Base-by-base conservation (phyloP, 2,113 vertebrate genomes). In the Archilochus colubris region DNA sequence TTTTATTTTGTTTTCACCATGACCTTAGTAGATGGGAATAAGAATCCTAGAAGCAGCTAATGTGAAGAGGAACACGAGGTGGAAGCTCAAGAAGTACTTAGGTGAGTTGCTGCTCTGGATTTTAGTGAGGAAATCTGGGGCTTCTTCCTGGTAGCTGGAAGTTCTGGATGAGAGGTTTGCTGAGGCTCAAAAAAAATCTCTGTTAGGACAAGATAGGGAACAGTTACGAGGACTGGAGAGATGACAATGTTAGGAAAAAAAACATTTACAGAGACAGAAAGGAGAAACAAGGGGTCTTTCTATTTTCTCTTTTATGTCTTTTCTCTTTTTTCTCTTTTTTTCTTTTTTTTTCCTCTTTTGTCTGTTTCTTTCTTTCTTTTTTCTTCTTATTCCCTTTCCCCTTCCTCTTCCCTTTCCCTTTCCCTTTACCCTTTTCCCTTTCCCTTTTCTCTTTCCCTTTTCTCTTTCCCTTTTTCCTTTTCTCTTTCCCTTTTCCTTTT, bases 191-290 rank as follows among this genome's bases (percentile, higher is more conserved):
- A 77, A 68, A 73, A 43, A 14, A 10, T 17, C 23, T 59, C 31
- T 54, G 11, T 80, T 77, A 55, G 20, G 40, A 18, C 12, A 93
- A 86, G 33, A 27, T 14, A 10, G 5, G 23, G 64, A 74, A 14
- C 10, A 55, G 38, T 48, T 78, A 23, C 30, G 82, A 18, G 24
- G 28, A 68, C 33, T 76, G n/a, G 11, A 75, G 51, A 20, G 33
- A 78, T 44, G 20, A 28, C 4, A 66, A 7, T 38, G 38, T 31
- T 21, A 80, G 74, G 20, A 64, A 23, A 64, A 91, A 91, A 69
- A 59, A 0, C 0, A 12, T 48, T 62, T 57, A 46, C 46, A 87
- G 24, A 5, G 7, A 9, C 10, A 73, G 40, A 75, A 82, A 68
- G 51, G 17, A 69, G 27, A 74, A 94, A 58, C 2, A 31, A 58